Conservation (phyloP, 2,888 invertebrate genomes). For the Eilema caniola region DNA sequence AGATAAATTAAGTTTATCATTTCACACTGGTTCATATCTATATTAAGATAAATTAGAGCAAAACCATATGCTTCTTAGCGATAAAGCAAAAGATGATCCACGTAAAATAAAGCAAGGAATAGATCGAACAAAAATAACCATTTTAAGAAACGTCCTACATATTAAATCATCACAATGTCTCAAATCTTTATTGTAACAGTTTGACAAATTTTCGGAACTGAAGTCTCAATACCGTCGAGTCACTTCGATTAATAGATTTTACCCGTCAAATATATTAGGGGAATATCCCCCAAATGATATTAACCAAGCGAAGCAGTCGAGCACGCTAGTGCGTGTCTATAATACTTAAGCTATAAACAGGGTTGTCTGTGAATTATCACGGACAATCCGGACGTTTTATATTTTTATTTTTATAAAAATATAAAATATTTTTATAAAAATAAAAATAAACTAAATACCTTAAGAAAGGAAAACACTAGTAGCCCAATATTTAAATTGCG, state of each 20-base stretch:
- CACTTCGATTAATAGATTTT: slow-evolving; percentile 41
- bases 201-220: slow-evolving; percentile 22
- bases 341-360: slow-evolving; percentile 32
- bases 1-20: no score
- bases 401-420: no score
- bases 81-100: no score
- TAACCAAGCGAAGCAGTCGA: slow-evolving; percentile 30
- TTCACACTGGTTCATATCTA: no score
- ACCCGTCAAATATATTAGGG: slow-evolving; percentile 46
- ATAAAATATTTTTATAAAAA: no score
- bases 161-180: no score
- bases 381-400: not conserved
- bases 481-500: not conserved
- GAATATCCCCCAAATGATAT: slow-evolving; percentile 39
- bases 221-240: slow-evolving; percentile 30
- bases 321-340: slow-evolving; percentile 49
- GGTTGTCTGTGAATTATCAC: slow-evolving; percentile 24
- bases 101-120: no score
- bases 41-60: no score
- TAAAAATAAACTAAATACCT: not conserved
- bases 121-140: no score
- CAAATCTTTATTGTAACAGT: no score
- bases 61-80: no score
- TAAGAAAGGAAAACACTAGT: not conserved
- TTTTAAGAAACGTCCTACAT: no score